Conservation (phyloP, 30 jellyfish, hydroid and myxozoan genomes). For the Aurelia coerulea region DNA sequence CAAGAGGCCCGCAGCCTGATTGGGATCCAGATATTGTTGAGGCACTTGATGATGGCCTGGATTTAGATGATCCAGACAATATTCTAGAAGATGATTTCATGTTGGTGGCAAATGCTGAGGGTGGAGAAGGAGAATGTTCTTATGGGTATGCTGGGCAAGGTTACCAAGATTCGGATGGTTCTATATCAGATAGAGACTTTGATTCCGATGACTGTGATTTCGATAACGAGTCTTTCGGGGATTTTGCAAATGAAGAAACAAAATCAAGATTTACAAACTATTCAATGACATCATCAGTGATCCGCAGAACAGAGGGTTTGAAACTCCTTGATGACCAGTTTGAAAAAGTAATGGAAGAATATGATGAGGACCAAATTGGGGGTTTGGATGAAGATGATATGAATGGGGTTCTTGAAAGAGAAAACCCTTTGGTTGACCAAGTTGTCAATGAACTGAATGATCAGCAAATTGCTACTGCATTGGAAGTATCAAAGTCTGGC, state of each 20-base stretch:
- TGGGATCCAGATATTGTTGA: constrained; percentile 98
- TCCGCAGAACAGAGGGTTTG: constrained; percentile 85
- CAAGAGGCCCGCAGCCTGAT: constrained; percentile 94
- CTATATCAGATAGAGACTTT: constrained; percentile 28
- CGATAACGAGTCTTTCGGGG: constrained; percentile 59
- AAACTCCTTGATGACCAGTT: constrained; percentile 76
- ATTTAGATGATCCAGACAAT: constrained; percentile 87
- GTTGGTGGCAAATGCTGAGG: constrained; percentile 70
- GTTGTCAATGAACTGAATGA: constrained; percentile 76
- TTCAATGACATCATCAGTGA: constrained; percentile 97
- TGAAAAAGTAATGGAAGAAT: constrained; percentile 90
- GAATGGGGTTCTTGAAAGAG: constrained; percentile 28
- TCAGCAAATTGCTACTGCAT: neutral
- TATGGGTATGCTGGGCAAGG: neutral
- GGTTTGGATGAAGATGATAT: constrained; percentile 81
- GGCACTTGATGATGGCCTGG: constrained; percentile 92
- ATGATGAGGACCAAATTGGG: constrained; percentile 93
- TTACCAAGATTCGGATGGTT: constrained; percentile 37
- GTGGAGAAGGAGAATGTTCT: neutral
- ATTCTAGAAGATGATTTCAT: constrained; percentile 86
- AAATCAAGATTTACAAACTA: constrained; percentile 86
- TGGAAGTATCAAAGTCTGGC: constrained; percentile 15
- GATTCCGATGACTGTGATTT: constrained; percentile 71
- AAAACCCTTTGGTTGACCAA: constrained; percentile 54
- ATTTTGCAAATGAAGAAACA: constrained; percentile 74